These are phyloP conservation scores for Chloroclysta siterata DNA, from an alignment of 2,888 invertebrate species.

Conservation along the genomic window DNA sequence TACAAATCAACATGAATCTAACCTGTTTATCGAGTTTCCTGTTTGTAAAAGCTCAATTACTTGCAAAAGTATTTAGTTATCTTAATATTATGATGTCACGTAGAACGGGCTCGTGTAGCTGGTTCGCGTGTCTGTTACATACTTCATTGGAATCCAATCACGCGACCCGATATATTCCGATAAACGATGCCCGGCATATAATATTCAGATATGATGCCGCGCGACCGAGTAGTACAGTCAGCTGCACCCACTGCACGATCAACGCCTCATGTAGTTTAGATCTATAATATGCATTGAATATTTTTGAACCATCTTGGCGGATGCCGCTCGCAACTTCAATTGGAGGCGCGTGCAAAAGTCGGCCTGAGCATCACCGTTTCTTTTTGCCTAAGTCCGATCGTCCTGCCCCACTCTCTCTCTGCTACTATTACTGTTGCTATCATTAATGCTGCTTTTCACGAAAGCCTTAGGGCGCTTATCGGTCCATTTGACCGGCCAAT, in stretches of 20 bases:
- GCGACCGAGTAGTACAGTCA: not conserved
- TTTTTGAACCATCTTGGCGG: no score
- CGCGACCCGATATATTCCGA: conserved; percentile 16
- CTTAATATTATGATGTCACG: not conserved
- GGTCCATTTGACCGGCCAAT: not conserved
- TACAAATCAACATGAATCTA: no score
- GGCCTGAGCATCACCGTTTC: no score
- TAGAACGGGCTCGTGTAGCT: not conserved
- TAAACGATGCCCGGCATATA: conserved; percentile 1
- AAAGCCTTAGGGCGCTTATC: no score
- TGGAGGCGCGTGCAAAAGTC: no score
- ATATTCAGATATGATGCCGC: conserved; percentile 3
- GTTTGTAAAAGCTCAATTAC: conserved; percentile 7
- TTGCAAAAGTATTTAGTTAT: conserved; percentile 6
- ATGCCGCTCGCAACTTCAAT: no score
- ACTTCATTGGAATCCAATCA: conserved; percentile 19
- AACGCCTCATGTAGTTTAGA: no score
- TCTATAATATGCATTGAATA: no score
- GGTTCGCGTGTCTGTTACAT: not conserved
- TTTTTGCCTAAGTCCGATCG: no score
- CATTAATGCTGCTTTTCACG: no score
- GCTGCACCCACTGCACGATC: not conserved
- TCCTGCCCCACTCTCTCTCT: no score
- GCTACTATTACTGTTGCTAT: no score
- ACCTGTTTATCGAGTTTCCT: not conserved